Base-by-base conservation (phyloP, 2,888 invertebrate genomes). In the Ornithoptera alexandrae region DNA sequence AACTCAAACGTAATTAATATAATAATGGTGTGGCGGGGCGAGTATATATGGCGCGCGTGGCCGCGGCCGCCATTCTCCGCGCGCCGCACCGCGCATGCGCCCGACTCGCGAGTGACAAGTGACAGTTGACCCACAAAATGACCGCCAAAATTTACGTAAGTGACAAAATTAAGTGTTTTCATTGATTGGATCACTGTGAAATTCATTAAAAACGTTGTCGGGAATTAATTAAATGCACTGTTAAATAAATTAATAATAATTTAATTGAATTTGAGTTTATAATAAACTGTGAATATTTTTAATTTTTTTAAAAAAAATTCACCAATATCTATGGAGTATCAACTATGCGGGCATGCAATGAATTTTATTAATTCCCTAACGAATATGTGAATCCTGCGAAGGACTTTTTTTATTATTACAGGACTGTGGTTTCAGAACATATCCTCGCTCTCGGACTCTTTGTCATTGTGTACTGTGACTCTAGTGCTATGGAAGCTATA, bases 131-230 rank as follows among this genome's bases (percentile, higher is more conserved):
- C 79, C 74, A 76, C 83, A 89, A 85, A 79, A 92, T 92, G 92
- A 88, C 90, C 86, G 87, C 89, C 83, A 90, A 90, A 90, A 81
- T 91, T 85, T 91, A 91, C 89, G 92, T 92, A 92, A 92, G 92
- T 92, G 92, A 87, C 87, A 88, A 85, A 82, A 76, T 75, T 82
- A 84, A 85, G 86, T 81, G 70, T 46, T 62, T 58, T 46, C 22
- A 84, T 81, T 81, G 87, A 84, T 81, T 81, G 87, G 83, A 84
- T 77, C 89, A 89, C 88, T 58, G 70, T 70, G 70, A 20, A 57
- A 30, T 62, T n/a, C 20, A 46, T 62, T 46, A 62, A 46, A 30
- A 65, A 12, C 22, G 24, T 15, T 36, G 53, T 50, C 46, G 46
- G 67, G 17, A 62, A 36, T 39, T 50, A 15, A 53, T 69, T 69